phyloP scores from a whole-genome alignment of 2,113 vertebrate species.

The Phainopepla nitens region DNA sequence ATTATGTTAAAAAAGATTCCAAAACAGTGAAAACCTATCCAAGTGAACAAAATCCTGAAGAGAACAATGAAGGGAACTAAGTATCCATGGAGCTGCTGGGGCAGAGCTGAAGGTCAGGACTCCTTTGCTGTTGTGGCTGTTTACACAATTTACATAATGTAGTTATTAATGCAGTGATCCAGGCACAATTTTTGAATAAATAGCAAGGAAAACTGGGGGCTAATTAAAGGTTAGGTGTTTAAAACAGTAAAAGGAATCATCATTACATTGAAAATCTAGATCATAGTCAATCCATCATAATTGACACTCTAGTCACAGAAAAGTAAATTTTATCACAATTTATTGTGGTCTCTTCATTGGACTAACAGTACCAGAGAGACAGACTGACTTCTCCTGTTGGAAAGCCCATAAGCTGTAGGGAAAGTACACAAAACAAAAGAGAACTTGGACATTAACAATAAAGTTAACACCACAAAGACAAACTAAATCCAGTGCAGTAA shows the following conservation, averaged over 20 bases:
- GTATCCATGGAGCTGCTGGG: background rate
- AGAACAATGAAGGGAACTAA: conserved; percentile 41
- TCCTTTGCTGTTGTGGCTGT: background rate
- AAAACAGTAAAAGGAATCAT: background rate
- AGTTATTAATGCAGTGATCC: background rate
- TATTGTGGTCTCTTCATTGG: background rate
- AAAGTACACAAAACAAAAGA: background rate
- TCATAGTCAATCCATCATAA: background rate
- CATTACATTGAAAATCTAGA: background rate
- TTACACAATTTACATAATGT: background rate
- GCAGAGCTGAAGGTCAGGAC: background rate
- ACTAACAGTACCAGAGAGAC: background rate
- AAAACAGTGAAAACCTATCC: conserved; percentile 3
- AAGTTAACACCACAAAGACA: background rate
- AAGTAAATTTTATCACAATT: conserved; percentile 7
- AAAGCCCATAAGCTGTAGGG: background rate
- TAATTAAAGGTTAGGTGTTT: background rate
- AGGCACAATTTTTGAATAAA: background rate
- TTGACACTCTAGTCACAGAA: background rate
- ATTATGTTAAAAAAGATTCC: conserved; percentile 37
- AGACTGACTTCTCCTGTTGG: background rate
- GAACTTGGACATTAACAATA: background rate
- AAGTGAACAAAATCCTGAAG: background rate
- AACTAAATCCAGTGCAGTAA: background rate
- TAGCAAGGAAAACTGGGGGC: background rate